Conservation (phyloP, 2,797 vertebrate species). For the Cynodonichthys magdalenae region DNA sequence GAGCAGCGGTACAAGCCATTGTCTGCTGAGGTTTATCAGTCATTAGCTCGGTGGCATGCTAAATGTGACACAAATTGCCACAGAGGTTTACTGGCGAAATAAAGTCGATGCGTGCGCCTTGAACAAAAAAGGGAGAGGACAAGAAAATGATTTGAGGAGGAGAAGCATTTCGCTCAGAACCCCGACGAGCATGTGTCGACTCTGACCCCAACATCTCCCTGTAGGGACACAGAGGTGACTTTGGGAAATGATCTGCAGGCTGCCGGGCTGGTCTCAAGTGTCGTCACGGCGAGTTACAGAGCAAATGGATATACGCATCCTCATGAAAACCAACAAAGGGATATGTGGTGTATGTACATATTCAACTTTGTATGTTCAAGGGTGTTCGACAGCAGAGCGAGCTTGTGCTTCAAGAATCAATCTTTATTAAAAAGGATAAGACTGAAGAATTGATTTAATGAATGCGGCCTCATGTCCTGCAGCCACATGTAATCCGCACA, state of each 20-base stretch:
- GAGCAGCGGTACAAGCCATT: conserved; percentile 45
- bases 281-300: conserved; percentile 77
- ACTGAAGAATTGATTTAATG: conserved; percentile 88
- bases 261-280: conserved; percentile 77
- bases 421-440: conserved; percentile 85
- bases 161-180: conserved; percentile 42
- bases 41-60: conserved; percentile 65
- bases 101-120: conserved; percentile 28
- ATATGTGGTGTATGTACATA: conserved; percentile 81
- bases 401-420: conserved; percentile 79
- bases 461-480: conserved; percentile 87
- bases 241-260: conserved; percentile 80
- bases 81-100: conserved; percentile 36
- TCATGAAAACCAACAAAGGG: conserved; percentile 85
- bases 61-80: conserved; percentile 57
- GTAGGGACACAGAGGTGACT: conserved; percentile 79
- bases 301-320: conserved; percentile 76
- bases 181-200: conserved; percentile 53
- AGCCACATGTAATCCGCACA: conserved; percentile 85
- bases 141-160: conserved; percentile 52
- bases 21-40: conserved; percentile 61
- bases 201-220: conserved; percentile 48
- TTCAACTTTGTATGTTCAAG: conserved; percentile 86
- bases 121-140: conserved; percentile 48
- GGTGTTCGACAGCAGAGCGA: conserved; percentile 68